Percentiles rank a stretch among this genome's conserved stretches.
phyloP scores from a whole-genome alignment of 1,140 invertebrate species.

The Trigoniulus corallinus region DNA sequence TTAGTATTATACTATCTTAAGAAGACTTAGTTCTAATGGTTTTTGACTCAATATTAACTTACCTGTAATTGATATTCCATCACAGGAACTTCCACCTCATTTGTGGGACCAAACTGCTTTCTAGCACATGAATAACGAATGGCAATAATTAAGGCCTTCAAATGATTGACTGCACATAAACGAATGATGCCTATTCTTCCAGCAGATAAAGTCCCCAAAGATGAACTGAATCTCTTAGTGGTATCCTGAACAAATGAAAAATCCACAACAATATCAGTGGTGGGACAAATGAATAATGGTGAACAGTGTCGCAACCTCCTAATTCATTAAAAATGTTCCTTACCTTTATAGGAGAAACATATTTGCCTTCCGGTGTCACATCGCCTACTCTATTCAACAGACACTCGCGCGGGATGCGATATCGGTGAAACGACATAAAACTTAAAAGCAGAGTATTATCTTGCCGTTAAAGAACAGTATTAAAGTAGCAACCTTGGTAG shows the following conservation, averaged over 20 bases:
- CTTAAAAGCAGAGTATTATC: slow-evolving; percentile 29
- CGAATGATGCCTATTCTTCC: slow-evolving; percentile 50
- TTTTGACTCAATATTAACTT: too few relatives aligned
- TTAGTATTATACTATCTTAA: not conserved
- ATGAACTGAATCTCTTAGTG: slow-evolving; percentile 53
- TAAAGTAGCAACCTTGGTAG: slow-evolving; percentile 8
- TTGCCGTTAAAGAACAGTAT: not conserved
- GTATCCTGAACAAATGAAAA: slow-evolving; percentile 46
- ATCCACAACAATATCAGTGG: too few relatives aligned
- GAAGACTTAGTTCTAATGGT: too few relatives aligned
- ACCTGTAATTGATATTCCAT: slow-evolving; percentile 77
- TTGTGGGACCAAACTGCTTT: slow-evolving; percentile 64
- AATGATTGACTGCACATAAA: slow-evolving; percentile 50
- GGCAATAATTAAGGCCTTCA: slow-evolving; percentile 60
- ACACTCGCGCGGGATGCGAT: slow-evolving; percentile 58
- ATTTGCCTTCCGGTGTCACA: slow-evolving; percentile 65
- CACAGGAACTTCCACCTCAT: slow-evolving; percentile 50
- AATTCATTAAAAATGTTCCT: too few relatives aligned
- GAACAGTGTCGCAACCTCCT: too few relatives aligned
- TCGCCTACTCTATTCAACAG: slow-evolving; percentile 75
- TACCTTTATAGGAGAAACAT: slow-evolving; percentile 43
- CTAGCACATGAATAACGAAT: slow-evolving; percentile 76
- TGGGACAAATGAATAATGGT: too few relatives aligned
- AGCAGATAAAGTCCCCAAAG: slow-evolving; percentile 65
- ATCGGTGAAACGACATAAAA: slow-evolving; percentile 72